Evolutionary conservation across 2,113 vertebrate genomes (phyloP).

Genomic region (Toxotes chatareus): DNA sequence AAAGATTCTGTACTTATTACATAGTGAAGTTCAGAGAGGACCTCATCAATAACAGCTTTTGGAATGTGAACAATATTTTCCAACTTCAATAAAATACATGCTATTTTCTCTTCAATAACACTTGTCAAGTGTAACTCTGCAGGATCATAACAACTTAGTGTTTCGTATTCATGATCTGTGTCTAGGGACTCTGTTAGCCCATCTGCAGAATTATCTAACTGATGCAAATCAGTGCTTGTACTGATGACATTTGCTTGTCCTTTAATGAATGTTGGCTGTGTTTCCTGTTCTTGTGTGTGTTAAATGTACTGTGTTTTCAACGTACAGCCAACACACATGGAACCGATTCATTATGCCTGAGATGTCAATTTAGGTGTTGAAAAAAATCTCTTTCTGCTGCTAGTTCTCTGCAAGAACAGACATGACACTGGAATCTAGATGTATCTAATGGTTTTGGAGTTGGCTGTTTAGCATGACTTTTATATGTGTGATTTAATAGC

Average conservation of each 20-base stretch:
- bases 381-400: constrained; percentile 6
- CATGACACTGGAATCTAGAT: constrained; percentile 9
- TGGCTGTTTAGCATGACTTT: background rate
- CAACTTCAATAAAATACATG: constrained; percentile 48
- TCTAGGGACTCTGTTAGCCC: no score
- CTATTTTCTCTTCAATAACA: constrained; percentile 11
- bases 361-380: background rate
- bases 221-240: no score
- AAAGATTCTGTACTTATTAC: constrained; percentile 49
- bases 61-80: constrained; percentile 31
- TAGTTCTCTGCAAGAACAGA: constrained; percentile 1
- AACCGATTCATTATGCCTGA: background rate
- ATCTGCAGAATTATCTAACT: no score
- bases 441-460: background rate
- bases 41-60: constrained; percentile 37
- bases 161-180: no score
- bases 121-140: constrained; percentile 8
- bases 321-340: background rate
- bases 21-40: constrained; percentile 48
- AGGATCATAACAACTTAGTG: background rate
- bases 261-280: background rate
- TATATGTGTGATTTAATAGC: background rate
- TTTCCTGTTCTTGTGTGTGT: constrained; percentile 30
- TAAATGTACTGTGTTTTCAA: background rate
- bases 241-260: no score